Conservation (phyloP, 2,113 vertebrate species). For the Austrofundulus limnaeus region DNA sequence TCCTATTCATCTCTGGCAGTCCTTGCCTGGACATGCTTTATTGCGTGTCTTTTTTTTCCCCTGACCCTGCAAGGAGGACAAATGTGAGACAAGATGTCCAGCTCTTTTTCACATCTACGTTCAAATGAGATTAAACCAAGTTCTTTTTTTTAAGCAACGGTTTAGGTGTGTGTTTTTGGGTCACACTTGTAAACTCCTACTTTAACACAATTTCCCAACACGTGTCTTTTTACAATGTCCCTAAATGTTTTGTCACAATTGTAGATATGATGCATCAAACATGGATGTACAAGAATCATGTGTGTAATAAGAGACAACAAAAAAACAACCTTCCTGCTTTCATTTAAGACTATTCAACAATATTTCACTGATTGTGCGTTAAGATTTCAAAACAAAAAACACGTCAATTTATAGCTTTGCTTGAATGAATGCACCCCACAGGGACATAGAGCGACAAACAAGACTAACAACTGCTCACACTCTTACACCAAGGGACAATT, state of each 20-base stretch:
- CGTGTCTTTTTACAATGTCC: slow-evolving; percentile 20
- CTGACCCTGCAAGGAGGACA: slow-evolving; percentile 39
- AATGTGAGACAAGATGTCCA: slow-evolving; percentile 20
- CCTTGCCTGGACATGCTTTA: background rate
- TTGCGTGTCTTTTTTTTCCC: background rate
- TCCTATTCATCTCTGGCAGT: slow-evolving; percentile 12
- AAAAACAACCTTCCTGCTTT: slow-evolving; percentile 29
- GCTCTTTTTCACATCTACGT: slow-evolving; percentile 11
- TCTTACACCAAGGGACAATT: no score
- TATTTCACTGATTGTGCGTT: slow-evolving; percentile 26
- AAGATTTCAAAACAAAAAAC: no score
- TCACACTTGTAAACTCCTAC: slow-evolving; percentile 40
- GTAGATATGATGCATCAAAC: slow-evolving; percentile 12
- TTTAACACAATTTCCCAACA: slow-evolving; percentile 33
- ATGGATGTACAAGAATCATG: background rate
- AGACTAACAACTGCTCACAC: no score
- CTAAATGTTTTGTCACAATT: slow-evolving; percentile 21
- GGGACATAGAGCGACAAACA: no score
- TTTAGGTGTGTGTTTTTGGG: slow-evolving; percentile 31
- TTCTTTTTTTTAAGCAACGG: background rate
- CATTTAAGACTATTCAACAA: slow-evolving; percentile 11
- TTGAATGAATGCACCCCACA: no score
- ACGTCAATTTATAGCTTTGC: no score
- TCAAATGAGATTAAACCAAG: slow-evolving; percentile 9
- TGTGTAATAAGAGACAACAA: slow-evolving; percentile 31